Base-by-base conservation (phyloP, 2,888 invertebrate species). In the Tiliacea aurago region DNA sequence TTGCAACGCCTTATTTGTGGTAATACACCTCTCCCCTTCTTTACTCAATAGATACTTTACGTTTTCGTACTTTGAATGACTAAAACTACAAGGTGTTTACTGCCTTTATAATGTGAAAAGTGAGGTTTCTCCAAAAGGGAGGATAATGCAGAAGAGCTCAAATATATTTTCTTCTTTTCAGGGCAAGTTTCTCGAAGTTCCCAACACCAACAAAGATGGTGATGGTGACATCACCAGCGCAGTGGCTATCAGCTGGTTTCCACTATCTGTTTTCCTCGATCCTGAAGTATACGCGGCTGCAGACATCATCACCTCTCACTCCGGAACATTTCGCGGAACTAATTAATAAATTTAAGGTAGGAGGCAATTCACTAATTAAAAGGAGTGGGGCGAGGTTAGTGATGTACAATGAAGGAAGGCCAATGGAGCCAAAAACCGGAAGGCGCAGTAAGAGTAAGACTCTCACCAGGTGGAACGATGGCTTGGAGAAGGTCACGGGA, bases 201-300 rank as follows among this genome's bases (percentile, higher is more conserved):
- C 93, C 94, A 0, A 88, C 87, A 0, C 93, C 93, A 0, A 90
- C 88, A 13, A 83, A 79, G 4, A 37, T 90, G 69, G 81, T 76
- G 0, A 28, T 93, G 0, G 43, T 91, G 1, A 61, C 87, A 0
- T 89, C 94, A 0, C 93, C 94, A 0, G 78, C 92, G 2, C 93
- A 94, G 66, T 94, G 94, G 94, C 73, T 92, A 43, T 87, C 94
- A 1, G 92, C 92, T 0, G 63, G 87, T 4, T 49, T 90, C 0
- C 70, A 87, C 28, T 90, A 86, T 37, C 71, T 90, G 1, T 82
- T 87, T 23, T 87, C 90, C 0, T 88, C 93, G 0, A 81, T 93
- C 4, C 18, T 92, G 56, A 89, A 90, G 61, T 88, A 86, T 63
- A 89, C 92, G 0, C 85, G 93, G 4, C 78, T 94, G 0, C 94